phyloP scores from a whole-genome alignment of 2,113 vertebrate species.

The Tragulus kanchil region DNA sequence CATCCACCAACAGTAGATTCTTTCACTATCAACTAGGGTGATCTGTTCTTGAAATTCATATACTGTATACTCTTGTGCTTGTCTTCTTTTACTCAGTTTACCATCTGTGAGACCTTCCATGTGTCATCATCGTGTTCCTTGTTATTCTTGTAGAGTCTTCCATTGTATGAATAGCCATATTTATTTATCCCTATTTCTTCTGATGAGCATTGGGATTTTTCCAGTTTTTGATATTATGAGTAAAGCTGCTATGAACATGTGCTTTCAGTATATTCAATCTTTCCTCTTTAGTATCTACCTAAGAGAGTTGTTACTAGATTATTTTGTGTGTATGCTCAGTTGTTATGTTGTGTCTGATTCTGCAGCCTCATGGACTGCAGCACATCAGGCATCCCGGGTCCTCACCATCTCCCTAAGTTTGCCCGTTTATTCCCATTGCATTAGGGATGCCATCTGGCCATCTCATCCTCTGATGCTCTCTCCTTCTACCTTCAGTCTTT shows the following conservation, averaged over 20 bases:
- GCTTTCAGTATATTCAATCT: neutral
- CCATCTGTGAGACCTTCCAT: neutral
- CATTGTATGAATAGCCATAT: neutral
- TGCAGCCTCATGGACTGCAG: too few species aligned
- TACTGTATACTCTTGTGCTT: neutral
- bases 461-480: too few species aligned
- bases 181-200: neutral
- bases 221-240: neutral
- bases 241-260: neutral
- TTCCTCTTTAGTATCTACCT: neutral
- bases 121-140: neutral
- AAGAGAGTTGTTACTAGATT: neutral
- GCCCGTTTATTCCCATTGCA: too few species aligned
- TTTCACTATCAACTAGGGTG: neutral
- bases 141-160: neutral
- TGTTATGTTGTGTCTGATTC: too few species aligned
- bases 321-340: too few species aligned
- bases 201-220: neutral
- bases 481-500: too few species aligned
- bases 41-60: conserved; percentile 26
- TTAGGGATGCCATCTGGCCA: too few species aligned
- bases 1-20: neutral
- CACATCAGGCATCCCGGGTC: too few species aligned
- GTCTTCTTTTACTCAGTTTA: neutral
- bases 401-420: too few species aligned